Percentiles rank a stretch among this genome's conserved stretches.
phyloP scores from a whole-genome alignment of 2,797 vertebrate species.

The Chaenodraco wilsoni region DNA sequence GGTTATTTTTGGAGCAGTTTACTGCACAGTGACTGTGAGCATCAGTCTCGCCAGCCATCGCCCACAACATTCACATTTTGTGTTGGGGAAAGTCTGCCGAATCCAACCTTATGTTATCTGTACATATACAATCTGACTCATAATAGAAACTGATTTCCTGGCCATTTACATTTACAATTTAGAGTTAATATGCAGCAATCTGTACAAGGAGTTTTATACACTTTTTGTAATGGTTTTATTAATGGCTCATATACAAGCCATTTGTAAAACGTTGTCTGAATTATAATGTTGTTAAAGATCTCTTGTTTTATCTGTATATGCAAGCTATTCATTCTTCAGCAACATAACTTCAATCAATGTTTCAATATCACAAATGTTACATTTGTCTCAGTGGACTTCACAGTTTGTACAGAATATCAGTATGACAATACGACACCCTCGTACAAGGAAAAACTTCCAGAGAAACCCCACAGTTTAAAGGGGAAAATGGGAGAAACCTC shows the following conservation, averaged over 20 bases:
- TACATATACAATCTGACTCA: constrained; percentile 6
- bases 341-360: not conserved
- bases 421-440: too few relatives aligned
- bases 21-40: constrained; percentile 17
- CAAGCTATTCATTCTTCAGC: constrained; percentile 18
- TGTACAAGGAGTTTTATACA: constrained; percentile 8
- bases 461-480: too few relatives aligned
- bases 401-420: too few relatives aligned
- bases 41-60: constrained; percentile 20
- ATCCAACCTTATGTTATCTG: constrained; percentile 25
- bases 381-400: too few relatives aligned
- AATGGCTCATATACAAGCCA: not conserved
- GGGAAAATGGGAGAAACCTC: too few relatives aligned
- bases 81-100: constrained; percentile 26
- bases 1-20: constrained; percentile 37
- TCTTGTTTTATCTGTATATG: constrained; percentile 3
- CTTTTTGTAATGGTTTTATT: constrained; percentile 20
- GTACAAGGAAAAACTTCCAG: too few relatives aligned
- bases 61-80: constrained; percentile 29
- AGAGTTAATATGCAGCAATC: not conserved
- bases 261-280: constrained; percentile 5
- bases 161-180: not conserved
- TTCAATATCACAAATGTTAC: too few relatives aligned
- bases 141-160: not conserved
- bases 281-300: constrained; percentile 1